These are phyloP conservation scores for Taenioides sp. DNA, from an alignment of 2,797 vertebrate genomes.

Conservation along the genomic window DNA sequence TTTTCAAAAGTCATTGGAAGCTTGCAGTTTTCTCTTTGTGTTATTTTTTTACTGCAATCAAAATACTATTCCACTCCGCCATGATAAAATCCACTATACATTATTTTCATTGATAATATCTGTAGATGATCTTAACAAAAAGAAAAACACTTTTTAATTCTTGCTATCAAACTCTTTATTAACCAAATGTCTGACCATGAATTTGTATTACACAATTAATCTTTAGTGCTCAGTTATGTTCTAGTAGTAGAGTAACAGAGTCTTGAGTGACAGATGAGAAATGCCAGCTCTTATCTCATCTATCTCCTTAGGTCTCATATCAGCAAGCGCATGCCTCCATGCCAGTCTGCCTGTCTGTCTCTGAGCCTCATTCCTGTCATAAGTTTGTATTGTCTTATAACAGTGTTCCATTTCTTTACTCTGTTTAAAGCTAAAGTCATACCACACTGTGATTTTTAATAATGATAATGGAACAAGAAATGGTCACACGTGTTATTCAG, in stretches of 20 bases:
- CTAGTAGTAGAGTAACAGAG: neutral
- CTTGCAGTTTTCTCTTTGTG: no score
- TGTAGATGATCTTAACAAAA: no score
- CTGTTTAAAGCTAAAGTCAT: neutral
- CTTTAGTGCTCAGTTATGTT: neutral
- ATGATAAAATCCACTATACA: no score
- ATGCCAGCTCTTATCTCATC: neutral
- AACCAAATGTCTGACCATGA: no score
- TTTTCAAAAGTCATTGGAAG: no score
- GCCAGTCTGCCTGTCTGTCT: conserved; percentile 40
- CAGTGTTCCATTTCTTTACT: neutral
- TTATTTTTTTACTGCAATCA: no score
- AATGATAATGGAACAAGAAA: neutral
- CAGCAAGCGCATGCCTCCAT: conserved; percentile 21
- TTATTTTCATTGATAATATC: no score
- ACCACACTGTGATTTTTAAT: neutral
- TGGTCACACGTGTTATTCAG: neutral
- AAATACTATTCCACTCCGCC: no score
- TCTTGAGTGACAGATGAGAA: conserved; percentile 1
- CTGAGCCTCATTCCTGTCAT: conserved; percentile 25
- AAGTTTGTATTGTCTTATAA: neutral
- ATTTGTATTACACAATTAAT: no score
- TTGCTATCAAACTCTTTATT: no score
- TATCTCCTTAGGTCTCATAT: conserved; percentile 40
- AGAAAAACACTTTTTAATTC: no score